A percentile compares a stretch with the other conserved stretches of the same genome.
phyloP scores from a whole-genome alignment of 2,888 invertebrate species.

The Caradrina clavipalpis region DNA sequence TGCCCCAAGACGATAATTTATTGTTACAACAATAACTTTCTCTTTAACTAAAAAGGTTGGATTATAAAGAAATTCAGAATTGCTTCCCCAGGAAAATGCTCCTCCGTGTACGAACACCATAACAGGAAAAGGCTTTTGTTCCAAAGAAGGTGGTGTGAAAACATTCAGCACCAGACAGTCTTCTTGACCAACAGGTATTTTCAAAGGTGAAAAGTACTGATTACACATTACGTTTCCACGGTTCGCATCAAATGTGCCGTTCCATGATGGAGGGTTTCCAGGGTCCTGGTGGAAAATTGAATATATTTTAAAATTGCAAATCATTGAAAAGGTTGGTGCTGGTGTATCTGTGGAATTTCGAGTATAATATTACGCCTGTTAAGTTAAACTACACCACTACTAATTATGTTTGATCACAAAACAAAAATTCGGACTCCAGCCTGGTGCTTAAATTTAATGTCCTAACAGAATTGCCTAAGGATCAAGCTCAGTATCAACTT shows the following conservation, averaged over 20 bases:
- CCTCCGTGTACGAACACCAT: conserved; percentile 76
- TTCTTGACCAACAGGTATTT: conserved; percentile 64
- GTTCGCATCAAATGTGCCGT: conserved; percentile 62
- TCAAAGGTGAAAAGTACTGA: conserved; percentile 54
- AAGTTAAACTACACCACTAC: neutral
- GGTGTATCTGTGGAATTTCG: neutral
- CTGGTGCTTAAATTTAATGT: too few species aligned
- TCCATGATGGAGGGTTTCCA: conserved; percentile 65
- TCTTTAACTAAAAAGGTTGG: conserved; percentile 72
- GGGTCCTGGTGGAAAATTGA: conserved; percentile 59
- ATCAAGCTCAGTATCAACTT: neutral
- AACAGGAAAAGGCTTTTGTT: conserved; percentile 67
- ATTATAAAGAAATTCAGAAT: conserved; percentile 68
- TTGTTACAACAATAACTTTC: conserved; percentile 72
- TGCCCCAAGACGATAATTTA: conserved; percentile 76
- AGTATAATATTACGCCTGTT: neutral
- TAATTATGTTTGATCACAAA: neutral
- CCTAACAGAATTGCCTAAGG: too few species aligned
- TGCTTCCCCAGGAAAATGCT: conserved; percentile 71
- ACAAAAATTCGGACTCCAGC: too few species aligned
- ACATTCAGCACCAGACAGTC: conserved; percentile 76
- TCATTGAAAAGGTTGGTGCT: neutral
- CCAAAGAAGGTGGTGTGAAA: conserved; percentile 78
- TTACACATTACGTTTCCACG: conserved; percentile 59
- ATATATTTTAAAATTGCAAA: neutral